These are phyloP conservation scores for Dinoponera quadriceps DNA, from an alignment of 1,140 invertebrate species.

Conservation along the genomic window DNA sequence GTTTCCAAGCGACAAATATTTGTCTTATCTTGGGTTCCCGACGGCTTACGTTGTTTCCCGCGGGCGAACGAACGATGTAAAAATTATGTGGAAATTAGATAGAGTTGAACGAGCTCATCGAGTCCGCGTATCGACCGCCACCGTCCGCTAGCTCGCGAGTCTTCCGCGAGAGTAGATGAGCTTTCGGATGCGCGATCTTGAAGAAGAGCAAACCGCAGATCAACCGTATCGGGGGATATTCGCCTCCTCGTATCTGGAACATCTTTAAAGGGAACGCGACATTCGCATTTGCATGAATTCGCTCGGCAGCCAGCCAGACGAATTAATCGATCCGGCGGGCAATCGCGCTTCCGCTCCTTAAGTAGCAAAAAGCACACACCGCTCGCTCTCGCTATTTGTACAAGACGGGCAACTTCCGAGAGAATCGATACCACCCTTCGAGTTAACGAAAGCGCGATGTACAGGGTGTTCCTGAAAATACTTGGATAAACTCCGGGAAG, in stretches of 20 bases:
- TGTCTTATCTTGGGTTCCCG: conserved; percentile 32
- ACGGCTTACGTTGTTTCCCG: neutral
- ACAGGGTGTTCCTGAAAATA: neutral
- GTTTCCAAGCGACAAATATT: conserved; percentile 44
- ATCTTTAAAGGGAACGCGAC: neutral
- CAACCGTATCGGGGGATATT: neutral
- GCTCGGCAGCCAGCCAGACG: neutral
- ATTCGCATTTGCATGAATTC: conserved; percentile 38
- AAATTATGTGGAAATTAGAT: conserved; percentile 3
- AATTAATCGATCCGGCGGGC: conserved; percentile 22
- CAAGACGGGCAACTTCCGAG: neutral
- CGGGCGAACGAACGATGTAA: neutral
- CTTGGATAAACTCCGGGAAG: neutral
- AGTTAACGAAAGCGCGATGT: neutral
- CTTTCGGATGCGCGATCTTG: neutral
- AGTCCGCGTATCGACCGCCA: too few relatives aligned
- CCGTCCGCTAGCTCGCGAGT: neutral
- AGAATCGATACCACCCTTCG: conserved; percentile 12
- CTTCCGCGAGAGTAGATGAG: neutral
- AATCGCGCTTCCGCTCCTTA: conserved; percentile 16
- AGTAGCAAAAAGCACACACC: conserved; percentile 25
- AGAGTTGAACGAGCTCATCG: neutral
- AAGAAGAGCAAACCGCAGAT: neutral
- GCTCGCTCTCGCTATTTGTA: conserved; percentile 16
- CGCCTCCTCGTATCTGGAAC: neutral